Evolutionary conservation across 2,888 invertebrate genomes (phyloP), one percentile per base, ranked within the genome.

Genomic region (Agrotis ipsilon): DNA sequence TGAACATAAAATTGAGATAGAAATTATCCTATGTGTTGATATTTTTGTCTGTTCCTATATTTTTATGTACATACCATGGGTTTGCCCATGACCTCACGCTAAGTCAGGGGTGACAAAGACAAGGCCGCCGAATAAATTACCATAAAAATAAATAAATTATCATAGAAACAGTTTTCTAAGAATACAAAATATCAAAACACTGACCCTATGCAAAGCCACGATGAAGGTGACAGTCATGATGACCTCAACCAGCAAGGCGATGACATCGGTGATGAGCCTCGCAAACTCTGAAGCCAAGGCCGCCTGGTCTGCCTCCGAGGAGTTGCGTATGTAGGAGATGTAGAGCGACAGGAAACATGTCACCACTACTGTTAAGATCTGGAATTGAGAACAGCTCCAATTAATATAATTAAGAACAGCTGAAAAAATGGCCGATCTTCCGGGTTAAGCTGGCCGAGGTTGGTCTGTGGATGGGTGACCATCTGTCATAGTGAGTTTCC

Each of bases 201-300:
- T 76, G 77, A 96, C 96, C 92, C 85, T 92, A 84, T 96, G 96
- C 48, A 96, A 77, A 0, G 93, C 95, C 0, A 93, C 91, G 3
- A 96, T 93, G 80, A 96, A 95, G 2, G 86, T 81, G 19, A 93
- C 71, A 0, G 92, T 92, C 91, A 95, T 93, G 55, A 86, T 68
- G 5, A 92, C 84, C 74, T 96, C 96, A 3, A 96, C 63, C 1
- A 93, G 77, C 18, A 95, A 83, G 0, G 93, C 95, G 0, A 90
- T 85, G 46, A 91, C 90, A 85, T 96, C 96, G 3, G 92, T 87
- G 60, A 95, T 91, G 13, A 96, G 88, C 2, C 95, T 89, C 0
- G 93, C 90, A 80, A 89, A 92, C 85, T 95, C 95, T 0, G 91
- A 88, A 0, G 84, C 87, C 24, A 92, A 86, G 3, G 89, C 87